phyloP scores from a whole-genome alignment of 2,113 vertebrate genomes.

The Cynoglossus semilaevis region DNA sequence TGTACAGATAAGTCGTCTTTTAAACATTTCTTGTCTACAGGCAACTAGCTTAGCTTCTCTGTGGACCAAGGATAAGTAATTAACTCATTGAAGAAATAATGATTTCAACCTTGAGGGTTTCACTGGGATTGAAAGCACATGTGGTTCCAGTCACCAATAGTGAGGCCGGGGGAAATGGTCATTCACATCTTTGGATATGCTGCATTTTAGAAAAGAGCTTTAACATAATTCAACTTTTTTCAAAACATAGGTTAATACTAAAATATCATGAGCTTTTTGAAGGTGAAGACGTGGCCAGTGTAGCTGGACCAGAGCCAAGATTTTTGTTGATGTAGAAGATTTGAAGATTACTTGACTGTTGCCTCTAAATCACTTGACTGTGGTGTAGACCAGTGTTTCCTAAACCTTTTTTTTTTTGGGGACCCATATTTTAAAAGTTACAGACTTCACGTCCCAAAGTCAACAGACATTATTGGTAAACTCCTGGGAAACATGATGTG shows the following conservation, averaged over 20 bases:
- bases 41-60: slow-evolving; percentile 54
- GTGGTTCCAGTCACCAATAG: slow-evolving; percentile 8
- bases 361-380: no score
- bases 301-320: no score
- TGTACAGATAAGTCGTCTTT: slow-evolving; percentile 29
- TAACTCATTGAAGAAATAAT: slow-evolving; percentile 58
- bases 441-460: no score
- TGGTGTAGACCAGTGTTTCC: no score
- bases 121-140: slow-evolving; percentile 22
- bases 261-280: background rate
- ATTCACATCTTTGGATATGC: background rate
- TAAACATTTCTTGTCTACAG: slow-evolving; percentile 47
- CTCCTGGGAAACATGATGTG: no score
- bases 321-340: no score
- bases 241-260: no score
- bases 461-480: no score
- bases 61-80: slow-evolving; percentile 47
- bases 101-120: slow-evolving; percentile 44
- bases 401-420: no score
- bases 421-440: no score
- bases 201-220: background rate
- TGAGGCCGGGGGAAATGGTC: background rate
- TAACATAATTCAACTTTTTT: background rate
- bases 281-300: slow-evolving; percentile 6
- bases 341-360: no score